Conservation (phyloP, 2,888 invertebrate genomes). For the Sphecodes monilicornis region DNA sequence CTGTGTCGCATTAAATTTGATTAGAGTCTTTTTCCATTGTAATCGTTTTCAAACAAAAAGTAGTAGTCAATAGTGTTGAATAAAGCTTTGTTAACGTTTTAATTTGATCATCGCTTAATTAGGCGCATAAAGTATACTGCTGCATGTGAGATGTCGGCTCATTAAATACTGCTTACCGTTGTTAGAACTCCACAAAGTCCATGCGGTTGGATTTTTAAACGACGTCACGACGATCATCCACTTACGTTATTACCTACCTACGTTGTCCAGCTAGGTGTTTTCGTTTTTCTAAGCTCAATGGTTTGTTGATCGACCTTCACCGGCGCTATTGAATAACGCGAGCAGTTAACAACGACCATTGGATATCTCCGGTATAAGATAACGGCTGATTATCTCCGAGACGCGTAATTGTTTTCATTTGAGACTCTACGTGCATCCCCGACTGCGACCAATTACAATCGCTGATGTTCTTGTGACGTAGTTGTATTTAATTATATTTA, state of each 20-base stretch:
- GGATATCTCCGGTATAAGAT: too few species aligned
- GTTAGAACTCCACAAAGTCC: background rate
- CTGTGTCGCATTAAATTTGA: too few species aligned
- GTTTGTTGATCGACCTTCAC: slow-evolving; percentile 16
- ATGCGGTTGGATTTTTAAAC: background rate
- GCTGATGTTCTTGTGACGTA: slow-evolving; percentile 44
- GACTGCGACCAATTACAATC: slow-evolving; percentile 26
- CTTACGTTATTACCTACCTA: background rate
- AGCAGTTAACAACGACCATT: slow-evolving; percentile 53
- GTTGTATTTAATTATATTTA: slow-evolving; percentile 62
- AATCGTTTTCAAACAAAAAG: background rate
- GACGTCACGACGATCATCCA: background rate
- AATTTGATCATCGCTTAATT: background rate
- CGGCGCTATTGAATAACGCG: slow-evolving; percentile 26
- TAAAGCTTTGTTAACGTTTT: background rate
- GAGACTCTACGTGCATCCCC: slow-evolving; percentile 1
- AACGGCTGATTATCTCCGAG: slow-evolving; percentile 45
- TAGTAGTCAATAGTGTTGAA: background rate
- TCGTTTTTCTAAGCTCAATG: background rate
- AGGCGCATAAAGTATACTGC: background rate
- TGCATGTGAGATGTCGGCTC: too few species aligned
- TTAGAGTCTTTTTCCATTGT: background rate
- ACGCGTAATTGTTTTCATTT: slow-evolving; percentile 33
- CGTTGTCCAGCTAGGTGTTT: background rate
- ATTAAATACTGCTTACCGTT: background rate